Percentiles rank a stretch among this genome's conserved stretches.
Conservation (phyloP, 2,888 invertebrate genomes). For the Priocnemis perturbator region DNA sequence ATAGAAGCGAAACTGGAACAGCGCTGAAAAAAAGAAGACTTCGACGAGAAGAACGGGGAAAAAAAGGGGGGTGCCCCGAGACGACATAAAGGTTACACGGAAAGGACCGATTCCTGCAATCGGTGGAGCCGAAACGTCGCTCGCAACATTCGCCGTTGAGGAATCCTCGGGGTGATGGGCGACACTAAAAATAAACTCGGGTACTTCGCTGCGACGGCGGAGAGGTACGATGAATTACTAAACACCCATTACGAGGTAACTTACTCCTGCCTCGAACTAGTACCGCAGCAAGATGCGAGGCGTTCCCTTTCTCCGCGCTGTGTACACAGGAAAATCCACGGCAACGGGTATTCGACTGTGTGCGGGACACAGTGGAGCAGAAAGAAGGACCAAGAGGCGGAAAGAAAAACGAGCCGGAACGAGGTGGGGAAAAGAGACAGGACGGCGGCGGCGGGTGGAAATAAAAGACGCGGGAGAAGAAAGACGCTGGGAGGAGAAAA, state of each 20-base stretch:
- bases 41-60: too few species aligned
- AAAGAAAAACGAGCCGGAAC: not conserved
- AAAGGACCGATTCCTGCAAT: too few species aligned
- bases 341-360: not conserved
- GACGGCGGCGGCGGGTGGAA: not conserved
- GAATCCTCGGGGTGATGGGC: too few species aligned
- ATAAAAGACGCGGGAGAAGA: not conserved
- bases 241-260: slow-evolving; percentile 9
- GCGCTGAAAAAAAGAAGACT: too few species aligned
- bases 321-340: slow-evolving; percentile 8
- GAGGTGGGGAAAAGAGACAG: not conserved
- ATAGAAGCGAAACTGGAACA: too few species aligned
- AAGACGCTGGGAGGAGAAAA: too few species aligned
- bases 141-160: too few species aligned
- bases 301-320: not conserved
- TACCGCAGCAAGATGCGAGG: not conserved
- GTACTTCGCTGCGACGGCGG: not conserved
- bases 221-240: slow-evolving; percentile 1
- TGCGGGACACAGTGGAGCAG: not conserved
- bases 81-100: too few species aligned
- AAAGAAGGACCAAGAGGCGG: slow-evolving; percentile 5
- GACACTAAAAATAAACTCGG: too few species aligned
- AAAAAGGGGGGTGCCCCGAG: too few species aligned
- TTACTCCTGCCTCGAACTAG: not conserved
- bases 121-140: too few species aligned